Evolutionary conservation across 2,888 invertebrate genomes (phyloP), one percentile per base, ranked within the genome.

Genomic region (Conchocele bisecta): DNA sequence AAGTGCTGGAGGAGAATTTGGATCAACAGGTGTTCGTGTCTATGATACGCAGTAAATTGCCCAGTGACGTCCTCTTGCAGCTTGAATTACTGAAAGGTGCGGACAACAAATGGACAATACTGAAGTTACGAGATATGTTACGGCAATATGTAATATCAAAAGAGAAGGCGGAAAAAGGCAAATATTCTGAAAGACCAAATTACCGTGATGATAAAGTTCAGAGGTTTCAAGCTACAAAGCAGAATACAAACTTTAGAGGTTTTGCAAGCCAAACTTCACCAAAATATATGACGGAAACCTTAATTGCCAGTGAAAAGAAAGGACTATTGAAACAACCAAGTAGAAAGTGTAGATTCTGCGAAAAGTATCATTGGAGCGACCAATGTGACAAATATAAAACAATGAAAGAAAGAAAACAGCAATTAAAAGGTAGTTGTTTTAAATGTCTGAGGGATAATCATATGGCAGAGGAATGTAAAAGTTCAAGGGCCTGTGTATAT

Each of bases 1-100:
- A n/a, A n/a, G n/a, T n/a, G n/a, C n/a, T n/a, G n/a, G n/a, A n/a
- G n/a, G n/a, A n/a, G n/a, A n/a, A n/a, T 28, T 20, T 46, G 9
- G 33, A 42, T 5, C 64, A 56, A 39, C 37, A 37, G n/a, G 60
- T 60, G 26, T 60, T 59, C 37, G 48, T 60, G 28, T 60, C 60
- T n/a, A 60, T 60, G 37, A 60, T 60, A 13, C 26, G 50, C 1
- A 31, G 37, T 7, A 60, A 60, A 26, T 26, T 60, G 31, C 39
- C 60, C 6, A 22, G 50, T 35, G 60, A 60, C 1, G 51, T 60
- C 3, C 39, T 60, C 9, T 20, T 60, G n/a, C 39, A 60, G 11
- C 28, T 60, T 17, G 50, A 60, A 33, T 48, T 59, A 20, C 15
- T 46, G 24, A 59, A 59, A 29, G 59, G 48, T 28, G 33, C 24